Evolutionary conservation across 2,797 vertebrate genomes (phyloP).

Genomic region (Hozukius guyotensis): DNA sequence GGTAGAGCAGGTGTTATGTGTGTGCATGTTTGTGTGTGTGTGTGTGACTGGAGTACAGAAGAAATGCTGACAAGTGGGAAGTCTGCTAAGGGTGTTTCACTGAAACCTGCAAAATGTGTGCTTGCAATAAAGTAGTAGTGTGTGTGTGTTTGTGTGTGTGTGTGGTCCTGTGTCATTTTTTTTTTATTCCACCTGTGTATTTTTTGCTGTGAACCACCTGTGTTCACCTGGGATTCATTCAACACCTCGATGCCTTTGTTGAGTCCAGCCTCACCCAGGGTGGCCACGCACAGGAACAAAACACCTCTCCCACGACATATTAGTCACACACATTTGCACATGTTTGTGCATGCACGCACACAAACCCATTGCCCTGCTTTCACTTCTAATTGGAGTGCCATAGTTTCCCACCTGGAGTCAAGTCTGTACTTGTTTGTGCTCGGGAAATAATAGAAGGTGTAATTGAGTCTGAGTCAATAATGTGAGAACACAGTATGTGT

Average conservation of each 20-base stretch:
- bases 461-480: constrained; percentile 38
- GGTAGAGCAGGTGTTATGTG: constrained; percentile 26
- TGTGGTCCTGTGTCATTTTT: not conserved
- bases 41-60: constrained; percentile 23
- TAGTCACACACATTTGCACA: constrained; percentile 1
- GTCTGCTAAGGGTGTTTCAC: constrained; percentile 50
- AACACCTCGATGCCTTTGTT: constrained; percentile 34
- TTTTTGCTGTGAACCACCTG: constrained; percentile 25
- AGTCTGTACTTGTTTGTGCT: constrained; percentile 67
- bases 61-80: constrained; percentile 67
- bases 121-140: not conserved
- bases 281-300: constrained; percentile 15
- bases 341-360: constrained; percentile 9
- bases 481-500: not conserved
- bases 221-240: constrained; percentile 58
- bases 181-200: constrained; percentile 23
- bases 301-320: constrained; percentile 30
- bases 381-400: constrained; percentile 63
- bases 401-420: constrained; percentile 54
- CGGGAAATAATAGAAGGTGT: constrained; percentile 41
- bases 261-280: not conserved
- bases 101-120: constrained; percentile 34
- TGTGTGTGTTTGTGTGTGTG: not conserved
- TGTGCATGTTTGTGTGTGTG: not conserved
- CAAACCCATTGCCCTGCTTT: constrained; percentile 19